Evolutionary conservation across 2,888 invertebrate species (phyloP).

Genomic region (Gymnosoma rotundatum): DNA sequence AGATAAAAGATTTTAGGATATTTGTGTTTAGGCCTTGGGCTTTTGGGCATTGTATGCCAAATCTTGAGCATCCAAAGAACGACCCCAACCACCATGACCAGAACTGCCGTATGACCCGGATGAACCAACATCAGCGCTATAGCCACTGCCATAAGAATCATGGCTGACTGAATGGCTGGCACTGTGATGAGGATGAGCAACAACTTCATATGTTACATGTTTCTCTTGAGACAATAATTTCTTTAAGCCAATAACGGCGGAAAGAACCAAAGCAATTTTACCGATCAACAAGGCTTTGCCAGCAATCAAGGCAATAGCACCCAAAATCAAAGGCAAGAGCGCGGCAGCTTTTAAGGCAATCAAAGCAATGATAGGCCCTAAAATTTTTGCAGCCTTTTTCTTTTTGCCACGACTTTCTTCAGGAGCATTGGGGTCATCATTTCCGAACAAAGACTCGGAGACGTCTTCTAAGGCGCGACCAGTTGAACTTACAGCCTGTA

Average conservation of each 20-base stretch:
- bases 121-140: constrained; percentile 84
- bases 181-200: constrained; percentile 91
- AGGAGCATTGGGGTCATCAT: constrained; percentile 83
- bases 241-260: constrained; percentile 92
- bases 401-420: constrained; percentile 91
- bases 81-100: constrained; percentile 88
- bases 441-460: constrained; percentile 85
- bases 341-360: constrained; percentile 91
- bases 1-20: constrained; percentile 16
- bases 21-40: constrained; percentile 82
- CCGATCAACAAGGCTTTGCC: constrained; percentile 93
- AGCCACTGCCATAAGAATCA: constrained; percentile 85
- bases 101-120: constrained; percentile 86
- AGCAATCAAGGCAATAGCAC: constrained; percentile 92
- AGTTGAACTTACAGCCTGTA: constrained; percentile 90
- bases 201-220: constrained; percentile 94
- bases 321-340: constrained; percentile 89
- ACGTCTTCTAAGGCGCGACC: constrained; percentile 91
- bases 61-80: constrained; percentile 89
- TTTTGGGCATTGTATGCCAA: constrained; percentile 91
- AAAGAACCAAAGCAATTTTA: constrained; percentile 91
- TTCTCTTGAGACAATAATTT: constrained; percentile 91
- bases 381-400: constrained; percentile 90
- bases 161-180: constrained; percentile 87
- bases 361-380: constrained; percentile 89